A percentile compares a stretch with the other conserved stretches of the same genome.
These are phyloP conservation scores for Rhorus exstirpatorius DNA, from an alignment of 2,888 invertebrate species.

Conservation along the genomic window DNA sequence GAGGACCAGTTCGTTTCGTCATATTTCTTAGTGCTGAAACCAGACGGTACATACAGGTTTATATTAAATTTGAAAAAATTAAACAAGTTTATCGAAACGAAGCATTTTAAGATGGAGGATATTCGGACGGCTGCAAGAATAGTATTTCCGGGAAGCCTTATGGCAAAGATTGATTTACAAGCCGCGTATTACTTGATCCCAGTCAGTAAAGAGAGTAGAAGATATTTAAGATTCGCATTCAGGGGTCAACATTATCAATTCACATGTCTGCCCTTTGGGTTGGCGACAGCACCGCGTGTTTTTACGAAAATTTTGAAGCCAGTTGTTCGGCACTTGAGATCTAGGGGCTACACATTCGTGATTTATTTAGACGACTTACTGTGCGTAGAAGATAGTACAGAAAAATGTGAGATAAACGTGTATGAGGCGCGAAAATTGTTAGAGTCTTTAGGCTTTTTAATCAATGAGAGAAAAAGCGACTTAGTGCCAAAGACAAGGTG, in stretches of 20 bases:
- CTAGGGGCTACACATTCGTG: neutral
- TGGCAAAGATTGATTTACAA: slow-evolving; percentile 61
- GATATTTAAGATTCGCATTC: slow-evolving; percentile 61
- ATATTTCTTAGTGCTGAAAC: slow-evolving; percentile 34
- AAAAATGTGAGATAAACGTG: slow-evolving; percentile 1
- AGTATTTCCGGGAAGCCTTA: slow-evolving; percentile 1
- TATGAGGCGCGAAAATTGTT: slow-evolving; percentile 16
- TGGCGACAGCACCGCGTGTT: slow-evolving; percentile 51
- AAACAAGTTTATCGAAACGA: slow-evolving; percentile 40
- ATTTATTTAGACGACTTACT: slow-evolving; percentile 35
- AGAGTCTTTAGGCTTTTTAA: slow-evolving; percentile 35
- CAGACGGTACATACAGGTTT: slow-evolving; percentile 35
- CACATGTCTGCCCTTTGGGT: slow-evolving; percentile 52
- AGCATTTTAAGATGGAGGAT: slow-evolving; percentile 46
- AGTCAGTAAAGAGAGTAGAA: slow-evolving; percentile 35
- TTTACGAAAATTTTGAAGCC: slow-evolving; percentile 67
- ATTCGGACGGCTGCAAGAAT: slow-evolving; percentile 29
- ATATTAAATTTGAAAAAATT: slow-evolving; percentile 42
- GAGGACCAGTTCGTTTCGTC: slow-evolving; percentile 39
- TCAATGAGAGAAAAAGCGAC: slow-evolving; percentile 26
- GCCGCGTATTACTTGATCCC: slow-evolving; percentile 66
- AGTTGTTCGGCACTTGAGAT: slow-evolving; percentile 1
- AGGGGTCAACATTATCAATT: slow-evolving; percentile 22
- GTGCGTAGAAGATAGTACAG: neutral
- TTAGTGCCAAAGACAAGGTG: slow-evolving; percentile 8